phyloP scores from a whole-genome alignment of 2,113 vertebrate genomes.

The Epinephelus moara region DNA sequence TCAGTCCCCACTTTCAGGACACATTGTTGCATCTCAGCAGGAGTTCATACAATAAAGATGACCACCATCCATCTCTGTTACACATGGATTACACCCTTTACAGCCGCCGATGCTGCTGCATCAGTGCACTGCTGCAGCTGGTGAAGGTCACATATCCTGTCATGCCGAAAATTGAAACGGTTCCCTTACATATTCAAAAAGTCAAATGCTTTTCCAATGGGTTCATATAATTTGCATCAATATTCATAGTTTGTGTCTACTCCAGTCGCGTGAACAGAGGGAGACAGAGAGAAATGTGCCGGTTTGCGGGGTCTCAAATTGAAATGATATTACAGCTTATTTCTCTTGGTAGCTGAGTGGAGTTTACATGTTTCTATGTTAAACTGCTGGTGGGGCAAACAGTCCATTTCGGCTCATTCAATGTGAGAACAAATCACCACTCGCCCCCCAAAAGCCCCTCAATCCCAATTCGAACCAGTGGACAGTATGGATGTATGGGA shows the following conservation, averaged over 20 bases:
- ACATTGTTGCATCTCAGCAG: slow-evolving; percentile 31
- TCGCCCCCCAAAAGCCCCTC: slow-evolving; percentile 4
- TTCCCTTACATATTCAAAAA: slow-evolving; percentile 35
- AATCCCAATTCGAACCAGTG: slow-evolving; percentile 22
- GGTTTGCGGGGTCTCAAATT: background rate
- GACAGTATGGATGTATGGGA: slow-evolving; percentile 29
- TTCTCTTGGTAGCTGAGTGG: slow-evolving; percentile 3
- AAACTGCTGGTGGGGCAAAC: slow-evolving; percentile 5
- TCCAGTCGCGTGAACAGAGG: background rate
- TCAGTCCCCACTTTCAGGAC: background rate
- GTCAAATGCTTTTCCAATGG: slow-evolving; percentile 17
- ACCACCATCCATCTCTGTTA: slow-evolving; percentile 14
- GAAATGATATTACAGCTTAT: slow-evolving; percentile 21
- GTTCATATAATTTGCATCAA: slow-evolving; percentile 33
- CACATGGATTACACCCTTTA: slow-evolving; percentile 9
- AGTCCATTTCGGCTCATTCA: slow-evolving; percentile 32
- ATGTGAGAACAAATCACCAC: slow-evolving; percentile 29
- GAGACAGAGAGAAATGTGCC: background rate
- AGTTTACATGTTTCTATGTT: slow-evolving; percentile 17
- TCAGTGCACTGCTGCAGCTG: background rate
- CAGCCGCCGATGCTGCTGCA: background rate
- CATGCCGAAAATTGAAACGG: slow-evolving; percentile 28
- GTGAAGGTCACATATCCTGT: slow-evolving; percentile 38
- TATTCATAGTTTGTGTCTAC: slow-evolving; percentile 1
- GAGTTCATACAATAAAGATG: slow-evolving; percentile 25